Base-by-base conservation (phyloP, 2,113 vertebrate species). In the Acrocephalus arundinaceus region DNA sequence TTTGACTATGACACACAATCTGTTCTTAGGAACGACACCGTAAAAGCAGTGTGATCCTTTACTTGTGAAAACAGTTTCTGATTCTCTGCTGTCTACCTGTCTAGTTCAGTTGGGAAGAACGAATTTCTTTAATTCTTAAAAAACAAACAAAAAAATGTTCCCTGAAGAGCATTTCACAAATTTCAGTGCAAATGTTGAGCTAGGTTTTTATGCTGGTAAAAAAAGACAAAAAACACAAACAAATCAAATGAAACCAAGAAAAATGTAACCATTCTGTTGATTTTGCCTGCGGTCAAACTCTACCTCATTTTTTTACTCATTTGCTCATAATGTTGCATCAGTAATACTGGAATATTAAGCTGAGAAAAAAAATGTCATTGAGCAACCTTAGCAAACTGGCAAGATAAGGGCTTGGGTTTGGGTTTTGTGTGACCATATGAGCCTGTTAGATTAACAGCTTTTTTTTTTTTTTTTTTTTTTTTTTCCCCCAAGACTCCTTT, bases 211-310 rank as follows among this genome's bases (percentile, higher is more conserved):
- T 61, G 5, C 13, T 31, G 6, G 5, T 43, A 31, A 52, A 65
- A 43, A 73, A 66, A 31, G 2, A 27, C 11, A 15, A 7, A 1
- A 1, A 58, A 0, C 5, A 16, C 20, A 78, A 13, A 5, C 14
- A 73, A 77, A 59, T 27, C 27, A 58, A 75, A 49, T 14, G 3
- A 86, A 82, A 48, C 7, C 21, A 82, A 25, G 12, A 41, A 77
- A 28, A 77, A 70, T 28, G 8, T 48, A 61, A 23, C 43, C 62
- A 8, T 58, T 75, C 21, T 62, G 3, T 57, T 93, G 21, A 39
- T 78, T 52, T 52, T 43, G 8, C 30, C 30, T 22, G 51, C 90
- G 20, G 13, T 68, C 55, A 78, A 46, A 67, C 27, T 58, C 12
- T 7, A 33, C 22, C 13, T 72, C 9, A 6, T 43, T 61, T 45